Conservation (phyloP, 2,113 vertebrate genomes). For the Dascyllus trimaculatus region DNA sequence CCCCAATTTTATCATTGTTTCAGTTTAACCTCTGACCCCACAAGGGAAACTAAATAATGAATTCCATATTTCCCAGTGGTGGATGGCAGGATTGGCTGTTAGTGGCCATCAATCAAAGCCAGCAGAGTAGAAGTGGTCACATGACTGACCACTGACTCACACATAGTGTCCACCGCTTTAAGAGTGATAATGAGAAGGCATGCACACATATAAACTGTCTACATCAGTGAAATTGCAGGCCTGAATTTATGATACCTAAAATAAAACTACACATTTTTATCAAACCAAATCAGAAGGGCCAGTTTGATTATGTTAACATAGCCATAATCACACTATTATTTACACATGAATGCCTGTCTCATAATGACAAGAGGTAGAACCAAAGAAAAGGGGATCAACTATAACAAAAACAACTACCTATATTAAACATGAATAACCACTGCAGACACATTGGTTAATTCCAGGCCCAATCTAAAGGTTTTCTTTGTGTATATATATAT, state of each 20-base stretch:
- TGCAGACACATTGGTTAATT: background rate
- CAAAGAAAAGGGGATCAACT: background rate
- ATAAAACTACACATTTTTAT: background rate
- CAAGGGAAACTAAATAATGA: conserved; percentile 87
- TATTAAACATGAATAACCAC: background rate
- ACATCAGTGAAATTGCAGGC: background rate
- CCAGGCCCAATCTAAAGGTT: background rate
- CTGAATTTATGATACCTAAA: background rate
- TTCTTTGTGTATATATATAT: background rate
- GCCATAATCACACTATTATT: background rate
- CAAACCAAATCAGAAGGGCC: accelerated
- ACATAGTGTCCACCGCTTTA: conserved; percentile 34
- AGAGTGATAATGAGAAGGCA: conserved; percentile 11
- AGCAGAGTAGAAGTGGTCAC: conserved; percentile 59
- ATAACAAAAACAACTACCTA: background rate
- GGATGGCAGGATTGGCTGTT: conserved; percentile 77
- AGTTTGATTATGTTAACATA: background rate
- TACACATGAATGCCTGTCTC: background rate
- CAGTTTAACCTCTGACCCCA: conserved; percentile 88
- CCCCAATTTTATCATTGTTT: conserved; percentile 86
- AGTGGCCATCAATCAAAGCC: conserved; percentile 87
- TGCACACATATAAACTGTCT: background rate
- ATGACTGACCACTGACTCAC: conserved; percentile 63
- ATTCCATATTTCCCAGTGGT: conserved; percentile 90
- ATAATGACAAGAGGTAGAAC: background rate